Evolutionary conservation across 1,140 invertebrate genomes (phyloP).

Genomic region (Pseudachorutes palmiensis): DNA sequence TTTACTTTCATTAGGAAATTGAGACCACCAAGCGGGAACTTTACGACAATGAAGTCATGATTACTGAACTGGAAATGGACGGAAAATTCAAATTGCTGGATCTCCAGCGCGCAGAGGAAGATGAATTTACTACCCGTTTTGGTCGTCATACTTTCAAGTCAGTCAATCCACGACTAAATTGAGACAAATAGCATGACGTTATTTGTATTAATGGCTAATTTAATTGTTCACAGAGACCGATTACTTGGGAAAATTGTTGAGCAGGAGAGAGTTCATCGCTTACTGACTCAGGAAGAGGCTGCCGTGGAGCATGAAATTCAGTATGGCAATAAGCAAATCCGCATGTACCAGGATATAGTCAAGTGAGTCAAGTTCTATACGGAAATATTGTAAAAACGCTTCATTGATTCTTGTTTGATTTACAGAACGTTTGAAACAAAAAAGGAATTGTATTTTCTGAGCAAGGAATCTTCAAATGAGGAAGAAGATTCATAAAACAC

Average conservation of each 20-base stretch:
- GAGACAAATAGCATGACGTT: too few relatives aligned
- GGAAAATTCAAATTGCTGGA: background rate
- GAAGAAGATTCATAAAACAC: too few relatives aligned
- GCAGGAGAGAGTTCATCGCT: slow-evolving; percentile 1
- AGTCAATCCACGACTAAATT: too few relatives aligned
- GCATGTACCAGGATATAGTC: too few relatives aligned
- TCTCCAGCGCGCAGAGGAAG: background rate
- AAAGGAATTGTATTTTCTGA: background rate
- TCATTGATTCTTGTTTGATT: too few relatives aligned
- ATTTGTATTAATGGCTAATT: too few relatives aligned
- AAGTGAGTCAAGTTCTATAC: too few relatives aligned
- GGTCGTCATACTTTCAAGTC: background rate
- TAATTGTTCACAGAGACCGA: too few relatives aligned
- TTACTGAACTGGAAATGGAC: background rate
- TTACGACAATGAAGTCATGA: background rate
- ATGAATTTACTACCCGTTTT: background rate
- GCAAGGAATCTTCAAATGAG: background rate
- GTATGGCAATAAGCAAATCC: background rate
- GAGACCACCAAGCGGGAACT: background rate
- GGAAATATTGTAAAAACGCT: too few relatives aligned
- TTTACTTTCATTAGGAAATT: too few relatives aligned
- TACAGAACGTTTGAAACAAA: background rate
- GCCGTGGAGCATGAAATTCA: background rate
- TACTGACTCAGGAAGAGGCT: background rate
- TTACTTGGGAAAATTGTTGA: slow-evolving; percentile 7